phyloP scores from a whole-genome alignment of 1,140 invertebrate species.

The Hyles vespertilio region DNA sequence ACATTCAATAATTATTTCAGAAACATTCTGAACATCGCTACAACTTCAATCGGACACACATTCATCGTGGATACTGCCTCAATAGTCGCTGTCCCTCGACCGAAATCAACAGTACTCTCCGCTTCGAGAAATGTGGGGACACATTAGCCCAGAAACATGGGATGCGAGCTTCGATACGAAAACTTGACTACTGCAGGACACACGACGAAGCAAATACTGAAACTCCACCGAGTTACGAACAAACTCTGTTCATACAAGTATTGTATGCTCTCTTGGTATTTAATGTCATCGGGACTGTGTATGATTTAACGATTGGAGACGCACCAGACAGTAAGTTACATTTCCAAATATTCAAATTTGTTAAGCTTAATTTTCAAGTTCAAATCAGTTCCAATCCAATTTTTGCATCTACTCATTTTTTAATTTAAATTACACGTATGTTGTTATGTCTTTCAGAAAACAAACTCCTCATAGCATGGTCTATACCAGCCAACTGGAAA shows the following conservation, averaged over 20 bases:
- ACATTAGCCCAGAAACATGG: background rate
- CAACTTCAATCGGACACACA: conserved; percentile 11
- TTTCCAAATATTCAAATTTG: too few species aligned
- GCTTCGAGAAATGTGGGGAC: conserved; percentile 15
- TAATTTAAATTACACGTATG: too few species aligned
- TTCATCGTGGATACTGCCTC: conserved; percentile 18
- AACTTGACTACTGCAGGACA: conserved; percentile 14
- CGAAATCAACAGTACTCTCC: background rate
- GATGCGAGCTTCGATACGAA: conserved; percentile 7
- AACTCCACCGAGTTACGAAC: background rate
- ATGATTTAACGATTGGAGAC: conserved; percentile 8
- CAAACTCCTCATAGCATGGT: conserved; percentile 15
- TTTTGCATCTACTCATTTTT: too few species aligned
- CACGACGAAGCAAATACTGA: background rate
- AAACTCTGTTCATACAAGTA: conserved; percentile 10
- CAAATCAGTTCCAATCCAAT: too few species aligned
- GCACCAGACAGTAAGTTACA: conserved; percentile 16
- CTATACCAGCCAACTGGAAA: conserved; percentile 16
- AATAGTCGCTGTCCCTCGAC: conserved; percentile 6
- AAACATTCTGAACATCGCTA: conserved; percentile 5
- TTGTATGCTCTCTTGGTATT: conserved; percentile 8
- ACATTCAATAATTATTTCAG: background rate
- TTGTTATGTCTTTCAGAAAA: conserved; percentile 12
- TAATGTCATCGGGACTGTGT: conserved; percentile 20
- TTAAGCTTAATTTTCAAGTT: too few species aligned